These are phyloP conservation scores for Gobiocypris rarus DNA, from an alignment of 2,113 vertebrate species.

Conservation along the genomic window DNA sequence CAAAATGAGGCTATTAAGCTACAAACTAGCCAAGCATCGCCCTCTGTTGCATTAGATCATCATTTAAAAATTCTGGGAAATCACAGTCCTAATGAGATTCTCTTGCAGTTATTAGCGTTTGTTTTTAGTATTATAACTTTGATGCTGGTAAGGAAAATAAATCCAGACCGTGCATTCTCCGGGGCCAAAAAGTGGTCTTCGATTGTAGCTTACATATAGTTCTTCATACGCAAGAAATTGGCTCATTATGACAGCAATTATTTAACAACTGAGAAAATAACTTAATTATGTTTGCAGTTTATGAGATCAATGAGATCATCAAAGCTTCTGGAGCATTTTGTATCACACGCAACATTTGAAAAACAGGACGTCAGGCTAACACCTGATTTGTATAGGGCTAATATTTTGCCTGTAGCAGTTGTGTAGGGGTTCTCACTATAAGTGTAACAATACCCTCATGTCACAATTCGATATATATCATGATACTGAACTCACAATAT, in stretches of 20 bases:
- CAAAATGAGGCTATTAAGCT: slow-evolving; percentile 21
- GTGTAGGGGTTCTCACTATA: no score
- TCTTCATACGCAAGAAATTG: not conserved
- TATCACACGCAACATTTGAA: not conserved
- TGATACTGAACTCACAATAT: no score
- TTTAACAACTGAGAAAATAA: not conserved
- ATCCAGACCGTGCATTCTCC: not conserved
- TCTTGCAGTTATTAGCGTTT: not conserved
- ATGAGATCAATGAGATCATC: not conserved
- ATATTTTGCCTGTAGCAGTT: not conserved
- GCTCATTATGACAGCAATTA: not conserved
- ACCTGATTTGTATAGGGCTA: not conserved
- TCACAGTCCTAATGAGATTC: not conserved
- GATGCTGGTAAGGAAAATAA: not conserved
- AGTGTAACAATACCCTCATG: no score
- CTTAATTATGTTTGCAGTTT: not conserved
- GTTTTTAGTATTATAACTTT: not conserved
- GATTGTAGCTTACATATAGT: not conserved
- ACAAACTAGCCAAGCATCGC: slow-evolving; percentile 3
- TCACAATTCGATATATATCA: no score
- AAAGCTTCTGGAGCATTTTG: not conserved
- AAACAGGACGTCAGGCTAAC: not conserved
- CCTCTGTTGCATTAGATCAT: not conserved
- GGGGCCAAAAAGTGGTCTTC: not conserved
- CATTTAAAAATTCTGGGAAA: not conserved